Evolutionary conservation across 2,888 invertebrate species (phyloP).

Genomic region (Sarcophaga rosellei): DNA sequence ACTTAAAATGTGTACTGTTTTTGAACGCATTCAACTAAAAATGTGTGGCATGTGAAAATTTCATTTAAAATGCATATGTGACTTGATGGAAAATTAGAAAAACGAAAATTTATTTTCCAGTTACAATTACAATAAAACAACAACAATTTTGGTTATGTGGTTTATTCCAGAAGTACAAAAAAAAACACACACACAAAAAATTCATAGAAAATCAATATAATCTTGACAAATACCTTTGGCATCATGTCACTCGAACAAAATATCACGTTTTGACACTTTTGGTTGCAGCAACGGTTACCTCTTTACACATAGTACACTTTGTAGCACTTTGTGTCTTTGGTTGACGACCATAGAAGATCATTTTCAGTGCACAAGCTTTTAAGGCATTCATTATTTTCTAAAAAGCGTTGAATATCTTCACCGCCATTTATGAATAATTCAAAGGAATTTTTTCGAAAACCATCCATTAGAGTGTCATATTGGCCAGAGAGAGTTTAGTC

Average conservation of each 20-base stretch:
- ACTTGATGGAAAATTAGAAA: not conserved
- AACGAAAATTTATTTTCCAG: not conserved
- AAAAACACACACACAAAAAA: no score
- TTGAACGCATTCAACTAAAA: slow-evolving; percentile 40
- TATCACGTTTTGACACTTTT: no score
- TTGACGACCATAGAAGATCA: not conserved
- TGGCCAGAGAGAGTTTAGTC: not conserved
- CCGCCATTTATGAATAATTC: slow-evolving; percentile 30
- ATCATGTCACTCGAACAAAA: slow-evolving; percentile 41
- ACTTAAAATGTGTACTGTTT: not conserved
- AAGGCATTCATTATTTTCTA: slow-evolving; percentile 41
- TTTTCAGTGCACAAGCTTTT: slow-evolving; percentile 21
- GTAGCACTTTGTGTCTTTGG: not conserved
- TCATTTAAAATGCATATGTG: slow-evolving; percentile 48
- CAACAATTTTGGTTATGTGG: not conserved
- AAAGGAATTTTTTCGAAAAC: not conserved
- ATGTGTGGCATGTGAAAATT: slow-evolving; percentile 59
- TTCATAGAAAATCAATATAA: slow-evolving; percentile 50
- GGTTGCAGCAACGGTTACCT: no score
- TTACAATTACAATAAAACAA: not conserved
- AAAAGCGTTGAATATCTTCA: not conserved
- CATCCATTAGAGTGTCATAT: not conserved
- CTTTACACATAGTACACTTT: slow-evolving; percentile 1
- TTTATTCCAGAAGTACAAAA: not conserved
- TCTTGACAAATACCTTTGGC: slow-evolving; percentile 67